Percentiles rank a stretch among this genome's conserved stretches.
phyloP scores from a whole-genome alignment of 2,113 vertebrate genomes.

The Kobus ellipsiprymnus region DNA sequence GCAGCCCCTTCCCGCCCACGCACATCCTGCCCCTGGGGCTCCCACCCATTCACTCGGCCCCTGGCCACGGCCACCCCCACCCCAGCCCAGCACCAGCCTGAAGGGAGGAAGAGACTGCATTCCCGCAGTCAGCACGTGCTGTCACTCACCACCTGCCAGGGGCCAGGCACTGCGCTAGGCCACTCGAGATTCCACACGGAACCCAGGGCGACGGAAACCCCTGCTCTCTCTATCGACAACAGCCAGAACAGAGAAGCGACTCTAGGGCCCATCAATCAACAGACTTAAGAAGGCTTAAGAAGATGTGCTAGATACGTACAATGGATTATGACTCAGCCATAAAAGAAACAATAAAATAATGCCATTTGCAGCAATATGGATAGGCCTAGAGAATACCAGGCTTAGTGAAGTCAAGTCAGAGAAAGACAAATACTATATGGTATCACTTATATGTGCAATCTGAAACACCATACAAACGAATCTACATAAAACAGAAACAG shows the following conservation, averaged over 20 bases:
- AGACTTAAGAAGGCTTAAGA: too few species aligned
- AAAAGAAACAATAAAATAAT: neutral
- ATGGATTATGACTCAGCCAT: neutral
- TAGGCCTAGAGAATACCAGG: neutral
- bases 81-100: neutral
- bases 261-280: neutral
- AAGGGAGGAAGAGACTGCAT: neutral
- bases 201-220: neutral
- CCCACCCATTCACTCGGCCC: neutral
- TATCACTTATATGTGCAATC: neutral
- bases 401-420: neutral
- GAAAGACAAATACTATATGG: neutral
- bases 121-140: neutral
- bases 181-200: neutral
- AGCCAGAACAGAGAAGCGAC: neutral
- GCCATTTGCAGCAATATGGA: neutral
- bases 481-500: neutral
- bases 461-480: neutral
- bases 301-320: neutral
- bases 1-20: neutral
- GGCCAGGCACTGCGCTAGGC: neutral
- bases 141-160: neutral
- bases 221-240: neutral
- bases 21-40: neutral
- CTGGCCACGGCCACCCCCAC: neutral